Evolutionary conservation across 1,140 invertebrate genomes (phyloP), one percentile per base, ranked within the genome.

Genomic region (Rhyacophila brunnea): DNA sequence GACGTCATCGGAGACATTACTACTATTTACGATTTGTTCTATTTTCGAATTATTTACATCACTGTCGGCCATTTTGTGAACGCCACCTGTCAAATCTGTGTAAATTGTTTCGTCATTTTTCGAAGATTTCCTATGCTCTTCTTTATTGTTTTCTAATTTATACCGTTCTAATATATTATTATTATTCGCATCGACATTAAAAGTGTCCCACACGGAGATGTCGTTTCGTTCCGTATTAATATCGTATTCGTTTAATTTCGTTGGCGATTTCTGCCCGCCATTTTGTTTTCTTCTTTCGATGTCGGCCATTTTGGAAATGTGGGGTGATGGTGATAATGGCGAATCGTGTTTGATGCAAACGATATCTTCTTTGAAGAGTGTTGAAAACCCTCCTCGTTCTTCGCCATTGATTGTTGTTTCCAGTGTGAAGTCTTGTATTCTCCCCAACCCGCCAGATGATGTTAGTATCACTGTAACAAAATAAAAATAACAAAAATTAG

Each of bases 81-180:
- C 34, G 35, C n/a, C 15, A 28, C 17, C 17, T 40, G 36, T 32
- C 28, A 45, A n/a, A 47, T 56, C 23, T 59, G 58, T 56, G 54
- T 63, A 55, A 49, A 20, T 48, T 54, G 23, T 49, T 38, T 49
- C 60, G 49, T 53, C 48, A 23, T 42, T 36, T 17, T 28, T 62
- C 17, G 5, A 7, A 23, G 38, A 23, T 54, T 53, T 51, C 14
- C 44, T 42, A 32, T 52, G 48, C 23, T 43, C 52, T 49, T 63
- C 49, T 44, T 56, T 63, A 58, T 55, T 46, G 34, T 64, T 59
- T 47, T 60, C 62, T 60, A 64, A 38, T 44, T 57, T 64, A 60
- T 50, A 64, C 36, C 60, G 53, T 32, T 64, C 57, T 60, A 60
- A 59, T 17, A 60, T 60, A 35, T 63, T 56, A 50, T 63, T 56